Evolutionary conservation across 1,140 invertebrate genomes (phyloP).

Genomic region (Ericerus pela): DNA sequence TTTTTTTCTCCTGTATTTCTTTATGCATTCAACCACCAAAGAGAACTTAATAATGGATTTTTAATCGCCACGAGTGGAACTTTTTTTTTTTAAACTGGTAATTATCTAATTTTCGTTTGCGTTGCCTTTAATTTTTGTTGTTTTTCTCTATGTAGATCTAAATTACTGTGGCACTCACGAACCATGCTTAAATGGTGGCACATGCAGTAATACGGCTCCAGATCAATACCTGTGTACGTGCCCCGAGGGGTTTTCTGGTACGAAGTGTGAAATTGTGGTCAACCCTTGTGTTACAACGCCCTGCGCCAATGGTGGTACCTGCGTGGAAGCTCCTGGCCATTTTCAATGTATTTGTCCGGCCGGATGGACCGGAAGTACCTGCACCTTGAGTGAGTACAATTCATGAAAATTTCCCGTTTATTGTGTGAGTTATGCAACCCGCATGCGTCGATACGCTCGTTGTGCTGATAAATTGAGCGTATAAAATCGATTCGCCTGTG

Average conservation of each 20-base stretch:
- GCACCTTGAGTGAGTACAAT: slow-evolving; percentile 46
- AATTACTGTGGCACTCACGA: slow-evolving; percentile 96
- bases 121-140: too few relatives aligned
- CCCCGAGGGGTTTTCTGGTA: slow-evolving; percentile 76
- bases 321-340: slow-evolving; percentile 35
- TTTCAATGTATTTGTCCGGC: slow-evolving; percentile 62
- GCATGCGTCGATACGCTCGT: too few relatives aligned
- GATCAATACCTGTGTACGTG: slow-evolving; percentile 85
- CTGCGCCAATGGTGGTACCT: slow-evolving; percentile 73
- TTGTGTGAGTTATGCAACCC: too few relatives aligned
- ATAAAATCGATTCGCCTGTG: too few relatives aligned
- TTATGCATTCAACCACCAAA: too few relatives aligned
- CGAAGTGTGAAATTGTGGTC: slow-evolving; percentile 78
- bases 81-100: too few relatives aligned
- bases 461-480: too few relatives aligned
- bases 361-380: slow-evolving; percentile 66
- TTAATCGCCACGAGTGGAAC: too few relatives aligned
- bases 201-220: slow-evolving; percentile 85
- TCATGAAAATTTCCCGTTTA: too few relatives aligned
- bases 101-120: too few relatives aligned
- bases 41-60: too few relatives aligned
- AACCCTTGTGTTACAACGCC: slow-evolving; percentile 81
- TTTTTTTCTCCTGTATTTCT: too few relatives aligned
- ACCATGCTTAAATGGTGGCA: slow-evolving; percentile 87
- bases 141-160: slow-evolving; percentile 49